Evolutionary conservation across 2,888 invertebrate species (phyloP), one percentile per base, ranked within the genome.

Genomic region (Himalopsyche japonica): DNA sequence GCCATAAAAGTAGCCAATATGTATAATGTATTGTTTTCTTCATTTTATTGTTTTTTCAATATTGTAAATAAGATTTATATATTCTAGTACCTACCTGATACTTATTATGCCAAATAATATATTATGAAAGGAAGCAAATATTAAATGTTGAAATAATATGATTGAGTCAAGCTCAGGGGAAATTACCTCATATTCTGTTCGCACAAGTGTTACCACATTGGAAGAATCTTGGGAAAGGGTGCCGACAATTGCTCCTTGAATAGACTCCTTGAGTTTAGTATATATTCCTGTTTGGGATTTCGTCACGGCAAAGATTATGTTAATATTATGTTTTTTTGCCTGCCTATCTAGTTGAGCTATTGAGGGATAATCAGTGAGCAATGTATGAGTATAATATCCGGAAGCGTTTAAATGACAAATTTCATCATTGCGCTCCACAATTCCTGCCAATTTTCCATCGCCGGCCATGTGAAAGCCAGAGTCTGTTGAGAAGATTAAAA

Each of bases 401-500:
- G 92, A 88, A 48, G 89, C 80, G 87, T 93, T 90, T 88, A 95
- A 91, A 88, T 96, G 94, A 87, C 96, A 96, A 86, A 91, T 89
- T 0, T 94, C 95, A 88, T 96, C 96, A 88, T 96, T 96, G 0
- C 96, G 95, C 87, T 94, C 92, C 37, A 94, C 91, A 34, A 95
- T 93, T 0, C 95, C 95, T 0, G 93, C 94, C 48, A 93, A 89
- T 91, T 94, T 94, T 76, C 97, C 97, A 89, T 97, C 97, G 0
- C 97, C 96, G 32, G 96, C 97, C 87, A 91, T 90, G 89, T 98
- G 98, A 88, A 95, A 97, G 3, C 93, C 91, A 1, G 94, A 95
- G 89, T 97, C 96, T 0, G 96, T 96, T 0, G 97, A 94, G 87
- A 96, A 94, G 0, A 98, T 93, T 64, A 98, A 89, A 87, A 98